A percentile compares a stretch with the other conserved stretches of the same genome.
phyloP scores from a whole-genome alignment of 2,113 vertebrate species.

The Mastomys coucha region DNA sequence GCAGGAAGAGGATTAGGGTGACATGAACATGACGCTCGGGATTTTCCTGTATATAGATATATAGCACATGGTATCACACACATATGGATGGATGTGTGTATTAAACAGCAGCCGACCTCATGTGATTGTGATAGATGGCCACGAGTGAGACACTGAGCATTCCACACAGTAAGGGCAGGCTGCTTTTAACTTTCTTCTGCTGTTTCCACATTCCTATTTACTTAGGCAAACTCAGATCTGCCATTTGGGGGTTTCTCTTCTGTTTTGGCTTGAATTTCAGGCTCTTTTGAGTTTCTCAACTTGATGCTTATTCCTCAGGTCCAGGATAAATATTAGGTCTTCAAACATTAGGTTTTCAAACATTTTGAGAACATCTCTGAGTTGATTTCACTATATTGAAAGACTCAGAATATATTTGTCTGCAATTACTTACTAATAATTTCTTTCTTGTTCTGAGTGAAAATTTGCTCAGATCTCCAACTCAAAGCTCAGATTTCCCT shows the following conservation, averaged over 20 bases:
- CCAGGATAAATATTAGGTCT: neutral
- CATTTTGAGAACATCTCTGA: neutral
- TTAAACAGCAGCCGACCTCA: neutral
- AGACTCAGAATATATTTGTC: neutral
- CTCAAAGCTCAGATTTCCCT: slow-evolving; percentile 30
- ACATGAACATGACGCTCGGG: neutral
- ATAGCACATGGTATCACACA: neutral
- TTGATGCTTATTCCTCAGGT: neutral
- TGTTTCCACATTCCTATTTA: neutral
- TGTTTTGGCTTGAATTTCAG: neutral
- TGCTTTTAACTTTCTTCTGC: neutral
- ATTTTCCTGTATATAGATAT: neutral
- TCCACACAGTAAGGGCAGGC: neutral
- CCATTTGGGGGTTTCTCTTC: neutral
- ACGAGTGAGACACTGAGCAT: neutral
- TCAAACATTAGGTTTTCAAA: too few species aligned
- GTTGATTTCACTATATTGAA: neutral
- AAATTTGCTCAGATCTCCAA: slow-evolving; percentile 38
- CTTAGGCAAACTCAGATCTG: slow-evolving; percentile 45
- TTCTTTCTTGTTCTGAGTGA: slow-evolving; percentile 48
- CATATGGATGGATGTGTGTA: neutral
- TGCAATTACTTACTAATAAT: neutral
- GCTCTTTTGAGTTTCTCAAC: neutral
- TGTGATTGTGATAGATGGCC: neutral
- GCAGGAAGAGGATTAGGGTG: neutral